Evolutionary conservation across 1,140 invertebrate genomes (phyloP).

Genomic region (Olivierus martensii): DNA sequence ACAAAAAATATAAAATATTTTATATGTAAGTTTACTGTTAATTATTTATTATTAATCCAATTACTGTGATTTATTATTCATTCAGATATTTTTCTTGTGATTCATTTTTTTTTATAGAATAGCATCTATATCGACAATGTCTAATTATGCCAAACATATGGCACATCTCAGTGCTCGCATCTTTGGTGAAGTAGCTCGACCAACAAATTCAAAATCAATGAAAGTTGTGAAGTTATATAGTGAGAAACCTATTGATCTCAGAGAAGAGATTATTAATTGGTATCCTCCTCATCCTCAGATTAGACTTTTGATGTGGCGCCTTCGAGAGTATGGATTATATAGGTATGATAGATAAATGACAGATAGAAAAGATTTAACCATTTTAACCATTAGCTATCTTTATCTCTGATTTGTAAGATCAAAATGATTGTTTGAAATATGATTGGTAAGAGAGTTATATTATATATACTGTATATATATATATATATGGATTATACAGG

Average conservation of each 20-base stretch:
- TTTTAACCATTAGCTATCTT: no score
- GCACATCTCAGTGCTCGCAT: slow-evolving; percentile 70
- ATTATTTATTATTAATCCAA: no score
- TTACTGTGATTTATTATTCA: no score
- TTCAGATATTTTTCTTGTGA: no score
- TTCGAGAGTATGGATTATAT: slow-evolving; percentile 21
- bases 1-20: no score
- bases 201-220: slow-evolving; percentile 20
- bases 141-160: slow-evolving; percentile 72
- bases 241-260: slow-evolving; percentile 55
- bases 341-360: slow-evolving; percentile 11
- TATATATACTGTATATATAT: no score
- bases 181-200: slow-evolving; percentile 69
- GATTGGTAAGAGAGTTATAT: no score
- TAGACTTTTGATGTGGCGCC: neutral
- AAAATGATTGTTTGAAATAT: no score
- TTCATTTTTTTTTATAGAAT: no score
- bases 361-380: no score
- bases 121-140: neutral
- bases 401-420: no score
- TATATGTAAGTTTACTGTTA: no score
- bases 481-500: slow-evolving; percentile 23
- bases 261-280: slow-evolving; percentile 58
- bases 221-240: slow-evolving; percentile 65
- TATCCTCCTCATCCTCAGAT: slow-evolving; percentile 69